Evolutionary conservation across 1,140 invertebrate species (phyloP), one percentile per base, ranked within the genome.

Genomic region (Saccostrea glomerata): DNA sequence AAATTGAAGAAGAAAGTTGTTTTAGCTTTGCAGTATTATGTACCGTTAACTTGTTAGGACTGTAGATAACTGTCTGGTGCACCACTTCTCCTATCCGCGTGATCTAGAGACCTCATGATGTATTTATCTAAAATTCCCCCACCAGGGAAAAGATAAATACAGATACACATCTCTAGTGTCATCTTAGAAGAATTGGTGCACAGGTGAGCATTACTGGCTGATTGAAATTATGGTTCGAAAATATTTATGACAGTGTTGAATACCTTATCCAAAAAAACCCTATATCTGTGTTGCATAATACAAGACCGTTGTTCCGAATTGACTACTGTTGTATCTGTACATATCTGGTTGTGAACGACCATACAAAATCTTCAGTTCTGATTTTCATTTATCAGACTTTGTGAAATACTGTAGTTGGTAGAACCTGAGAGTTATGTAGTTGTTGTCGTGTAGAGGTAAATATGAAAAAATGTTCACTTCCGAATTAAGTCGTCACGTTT

Each of bases 81-180:
- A 30, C 30, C 70, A 77, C 30, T 77, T 30, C 70, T 77, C 30
- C 70, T 77, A 30, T 36, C 11, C 15, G 15, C 7, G 15, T 77
- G 70, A 77, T 84, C 12, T 55, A 25, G 82, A 84, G 82, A 84
- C 82, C 30, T 56, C 20, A 84, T 84, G 82, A 84, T 84, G 82
- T 55, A 84, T 84, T 56, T 84, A 84, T 84, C 54, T 84, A 84
- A 84, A 84, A 77, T 77, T 84, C 82, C 82, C 40, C 40, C 17
- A 84, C n/a, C 82, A 47, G 36, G 54, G 82, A 56, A 84, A 84
- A 84, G 40, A 55, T 84, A 55, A 55, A 84, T 84, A n/a, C 82
- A 84, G 82, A 84, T 54, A 55, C 11, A 55, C 11, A 13, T 84
- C 82, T 84, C 54, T 56, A 9, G 54, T 25, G 17, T 84, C 82